Base-by-base conservation (phyloP, 2,888 invertebrate genomes). In the Ephialtes manifestator region DNA sequence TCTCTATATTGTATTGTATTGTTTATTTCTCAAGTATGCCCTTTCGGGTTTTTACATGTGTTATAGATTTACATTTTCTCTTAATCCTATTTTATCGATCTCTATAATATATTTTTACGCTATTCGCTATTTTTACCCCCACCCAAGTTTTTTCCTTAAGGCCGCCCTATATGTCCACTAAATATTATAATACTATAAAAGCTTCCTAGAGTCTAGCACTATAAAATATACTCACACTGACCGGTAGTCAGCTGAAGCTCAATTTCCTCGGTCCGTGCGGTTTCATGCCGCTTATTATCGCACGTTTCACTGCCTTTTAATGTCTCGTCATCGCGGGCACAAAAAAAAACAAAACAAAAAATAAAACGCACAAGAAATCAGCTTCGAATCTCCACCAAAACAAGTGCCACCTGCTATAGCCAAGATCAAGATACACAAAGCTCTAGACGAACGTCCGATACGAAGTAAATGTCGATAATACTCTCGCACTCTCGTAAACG, bases 201-300 rank as follows among this genome's bases (percentile, higher is more conserved):
- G 11, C 1, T 13, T 24, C 4, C 15, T 31, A 24, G 28, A 15
- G 58, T 15, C 15, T 13, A 28, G 13, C 0, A 11, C 3, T 13
- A 13, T 3, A 15, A 28, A 58, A 13, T 18, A 53, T 86, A 88
- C 88, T 89, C 81, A 90, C 88, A 83, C 84, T 81, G 85, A 84
- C 77, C 80, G 74, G 74, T 83, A 86, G 85, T 88, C 87, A 88
- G 88, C 87, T 87, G 85, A 81, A 86, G 83, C 83, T 74, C 72
- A 79, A 65, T 84, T 84, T 80, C 63, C 82, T 78, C 46, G 81
- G 82, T 80, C 85, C 85, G 67, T 81, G 88, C 70, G 84, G 85
- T 80, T 85, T 85, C 85, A 86, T 87, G 43, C 10, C 76, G 71
- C 65, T 82, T 70, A 67, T 79, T 67, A 48, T 65, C 11, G 10